These are phyloP conservation scores for Hippopotamus amphibius DNA, from an alignment of 2,113 vertebrate genomes.

Conservation along the genomic window DNA sequence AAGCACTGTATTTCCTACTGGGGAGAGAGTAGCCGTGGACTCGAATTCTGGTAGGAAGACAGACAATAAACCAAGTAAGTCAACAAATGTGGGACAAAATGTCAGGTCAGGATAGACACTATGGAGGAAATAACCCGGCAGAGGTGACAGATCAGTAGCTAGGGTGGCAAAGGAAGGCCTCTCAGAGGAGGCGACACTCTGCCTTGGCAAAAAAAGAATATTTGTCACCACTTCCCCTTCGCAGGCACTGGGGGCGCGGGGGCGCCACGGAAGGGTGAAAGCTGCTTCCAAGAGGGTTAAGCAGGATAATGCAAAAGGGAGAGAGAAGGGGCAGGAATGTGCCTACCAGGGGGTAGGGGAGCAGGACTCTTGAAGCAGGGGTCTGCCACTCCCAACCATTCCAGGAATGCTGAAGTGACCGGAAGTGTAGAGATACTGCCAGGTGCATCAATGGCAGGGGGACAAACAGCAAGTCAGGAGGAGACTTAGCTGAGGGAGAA, in stretches of 20 bases:
- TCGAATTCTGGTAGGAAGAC: not conserved
- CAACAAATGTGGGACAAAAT: not conserved
- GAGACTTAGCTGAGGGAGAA: not conserved
- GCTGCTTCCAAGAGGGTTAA: not conserved
- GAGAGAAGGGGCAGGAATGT: not conserved
- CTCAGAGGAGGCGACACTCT: not conserved
- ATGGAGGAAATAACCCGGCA: not conserved
- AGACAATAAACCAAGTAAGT: not conserved
- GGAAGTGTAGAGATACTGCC: not conserved
- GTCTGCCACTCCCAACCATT: accelerated
- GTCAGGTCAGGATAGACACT: not conserved
- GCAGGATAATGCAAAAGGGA: not conserved
- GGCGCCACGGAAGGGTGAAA: not conserved
- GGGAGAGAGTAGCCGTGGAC: not conserved
- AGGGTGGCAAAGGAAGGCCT: not conserved
- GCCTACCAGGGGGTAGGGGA: not conserved
- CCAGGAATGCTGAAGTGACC: not conserved
- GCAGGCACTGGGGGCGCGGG: no score
- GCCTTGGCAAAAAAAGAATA: not conserved
- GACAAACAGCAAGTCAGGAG: not conserved
- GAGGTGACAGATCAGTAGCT: not conserved
- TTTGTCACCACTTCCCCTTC: not conserved
- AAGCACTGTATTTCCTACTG: not conserved
- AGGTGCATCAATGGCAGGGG: accelerated
- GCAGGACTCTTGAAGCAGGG: not conserved